Evolutionary conservation across 2,888 invertebrate genomes (phyloP).

Genomic region (Neoascia interrupta): DNA sequence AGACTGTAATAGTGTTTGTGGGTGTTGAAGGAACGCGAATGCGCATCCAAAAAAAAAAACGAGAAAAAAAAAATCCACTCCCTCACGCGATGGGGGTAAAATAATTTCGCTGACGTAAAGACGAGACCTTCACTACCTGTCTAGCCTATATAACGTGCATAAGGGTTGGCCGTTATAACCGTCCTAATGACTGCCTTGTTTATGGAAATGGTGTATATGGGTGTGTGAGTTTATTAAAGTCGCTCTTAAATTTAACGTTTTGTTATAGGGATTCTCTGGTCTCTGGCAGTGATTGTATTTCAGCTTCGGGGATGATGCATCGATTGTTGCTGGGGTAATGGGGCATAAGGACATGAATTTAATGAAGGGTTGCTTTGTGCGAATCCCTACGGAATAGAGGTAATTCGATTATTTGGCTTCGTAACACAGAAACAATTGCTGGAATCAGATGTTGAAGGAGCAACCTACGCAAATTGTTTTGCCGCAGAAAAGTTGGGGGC

Average conservation of each 20-base stretch:
- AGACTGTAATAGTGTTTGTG: conserved; percentile 51
- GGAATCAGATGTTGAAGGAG: background rate
- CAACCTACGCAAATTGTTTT: too few species aligned
- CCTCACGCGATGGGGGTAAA: conserved; percentile 34
- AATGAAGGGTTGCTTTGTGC: conserved; percentile 40
- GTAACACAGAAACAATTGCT: conserved; percentile 16
- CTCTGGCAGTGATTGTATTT: conserved; percentile 8
- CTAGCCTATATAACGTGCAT: conserved; percentile 67
- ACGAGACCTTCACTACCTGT: conserved; percentile 62
- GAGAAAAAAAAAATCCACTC: too few species aligned
- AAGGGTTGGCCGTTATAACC: conserved; percentile 58
- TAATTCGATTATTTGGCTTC: conserved; percentile 45
- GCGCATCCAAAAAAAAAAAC: conserved; percentile 44
- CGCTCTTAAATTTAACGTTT: conserved; percentile 34
- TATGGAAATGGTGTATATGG: background rate
- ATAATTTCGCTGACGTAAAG: conserved; percentile 56
- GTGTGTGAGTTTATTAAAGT: conserved; percentile 44
- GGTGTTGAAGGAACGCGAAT: conserved; percentile 60
- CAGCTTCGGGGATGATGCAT: conserved; percentile 36
- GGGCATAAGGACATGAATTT: conserved; percentile 48
- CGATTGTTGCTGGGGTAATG: conserved; percentile 65
- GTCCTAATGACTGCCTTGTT: conserved; percentile 54
- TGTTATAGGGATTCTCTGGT: background rate
- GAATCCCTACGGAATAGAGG: conserved; percentile 5
- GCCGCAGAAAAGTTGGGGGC: too few species aligned